phyloP scores from a whole-genome alignment of 2,797 vertebrate species.

The Crossoptilon crossoptilon region DNA sequence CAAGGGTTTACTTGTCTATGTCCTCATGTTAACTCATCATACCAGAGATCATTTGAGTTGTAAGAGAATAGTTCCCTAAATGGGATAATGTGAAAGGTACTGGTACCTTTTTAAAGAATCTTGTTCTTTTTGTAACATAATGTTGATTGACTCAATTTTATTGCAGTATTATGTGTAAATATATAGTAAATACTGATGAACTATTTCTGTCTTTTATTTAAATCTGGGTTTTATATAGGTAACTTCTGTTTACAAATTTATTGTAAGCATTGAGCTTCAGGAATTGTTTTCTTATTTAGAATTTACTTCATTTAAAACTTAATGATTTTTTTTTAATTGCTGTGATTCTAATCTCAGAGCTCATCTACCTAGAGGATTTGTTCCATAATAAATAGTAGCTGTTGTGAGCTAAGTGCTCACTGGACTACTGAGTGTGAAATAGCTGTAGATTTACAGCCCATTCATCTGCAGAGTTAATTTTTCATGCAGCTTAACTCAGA shows the following conservation, averaged over 20 bases:
- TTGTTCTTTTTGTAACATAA: slow-evolving; percentile 61
- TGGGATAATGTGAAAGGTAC: slow-evolving; percentile 59
- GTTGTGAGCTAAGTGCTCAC: not conserved
- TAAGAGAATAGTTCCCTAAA: slow-evolving; percentile 42
- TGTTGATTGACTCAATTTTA: slow-evolving; percentile 65
- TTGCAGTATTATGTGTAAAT: slow-evolving; percentile 82
- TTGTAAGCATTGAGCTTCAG: not conserved
- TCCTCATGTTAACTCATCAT: slow-evolving; percentile 26
- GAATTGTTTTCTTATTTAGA: not conserved
- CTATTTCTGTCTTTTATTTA: slow-evolving; percentile 69
- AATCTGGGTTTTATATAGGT: slow-evolving; percentile 11
- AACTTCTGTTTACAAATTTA: not conserved
- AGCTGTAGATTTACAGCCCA: slow-evolving; percentile 16
- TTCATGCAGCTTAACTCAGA: not conserved
- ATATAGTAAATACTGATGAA: slow-evolving; percentile 72
- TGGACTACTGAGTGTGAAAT: not conserved
- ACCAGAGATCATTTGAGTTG: slow-evolving; percentile 12
- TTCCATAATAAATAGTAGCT: not conserved
- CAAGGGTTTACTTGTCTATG: not conserved
- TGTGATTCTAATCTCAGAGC: slow-evolving; percentile 2
- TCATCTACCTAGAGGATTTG: not conserved
- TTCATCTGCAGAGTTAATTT: slow-evolving; percentile 1
- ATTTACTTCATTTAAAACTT: slow-evolving; percentile 27
- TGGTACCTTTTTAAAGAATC: slow-evolving; percentile 53
- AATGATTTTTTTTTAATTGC: not conserved